A percentile compares a stretch with the other conserved stretches of the same genome.
These are phyloP conservation scores for Xyrauchen texanus DNA, from an alignment of 2,113 vertebrate genomes.

Conservation along the genomic window DNA sequence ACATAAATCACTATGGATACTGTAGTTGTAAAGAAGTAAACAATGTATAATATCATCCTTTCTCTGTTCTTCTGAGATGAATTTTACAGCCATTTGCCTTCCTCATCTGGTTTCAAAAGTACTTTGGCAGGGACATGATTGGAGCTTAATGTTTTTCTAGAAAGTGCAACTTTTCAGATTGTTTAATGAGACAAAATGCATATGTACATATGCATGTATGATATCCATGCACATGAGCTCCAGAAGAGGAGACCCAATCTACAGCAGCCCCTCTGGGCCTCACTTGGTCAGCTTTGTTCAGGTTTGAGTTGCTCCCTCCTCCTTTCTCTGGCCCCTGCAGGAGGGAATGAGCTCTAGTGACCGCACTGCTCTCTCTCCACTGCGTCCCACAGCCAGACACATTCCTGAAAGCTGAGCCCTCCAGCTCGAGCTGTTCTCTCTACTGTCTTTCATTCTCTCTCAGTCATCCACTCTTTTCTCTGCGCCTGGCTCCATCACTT, in stretches of 20 bases:
- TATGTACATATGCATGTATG: no score
- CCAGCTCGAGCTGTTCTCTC: slow-evolving; percentile 58
- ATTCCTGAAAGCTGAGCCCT: slow-evolving; percentile 78
- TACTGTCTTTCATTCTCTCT: slow-evolving; percentile 50
- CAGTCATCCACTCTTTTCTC: slow-evolving; percentile 54
- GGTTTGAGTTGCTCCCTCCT: slow-evolving; percentile 58
- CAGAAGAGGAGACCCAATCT: background rate
- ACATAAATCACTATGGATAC: background rate
- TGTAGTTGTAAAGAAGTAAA: background rate
- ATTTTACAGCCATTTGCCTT: slow-evolving; percentile 59
- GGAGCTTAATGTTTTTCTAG: background rate
- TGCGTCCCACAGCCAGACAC: slow-evolving; percentile 67
- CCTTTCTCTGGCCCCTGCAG: slow-evolving; percentile 66
- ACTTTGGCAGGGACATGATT: slow-evolving; percentile 21
- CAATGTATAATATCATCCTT: no score
- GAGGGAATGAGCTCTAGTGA: slow-evolving; percentile 69
- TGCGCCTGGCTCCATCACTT: slow-evolving; percentile 11
- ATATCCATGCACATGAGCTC: background rate
- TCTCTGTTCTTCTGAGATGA: slow-evolving; percentile 34
- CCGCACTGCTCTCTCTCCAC: slow-evolving; percentile 70
- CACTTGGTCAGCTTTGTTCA: slow-evolving; percentile 47
- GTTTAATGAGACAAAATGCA: no score
- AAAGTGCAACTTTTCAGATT: background rate
- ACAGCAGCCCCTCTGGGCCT: background rate
- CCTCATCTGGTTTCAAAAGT: slow-evolving; percentile 56